Base-by-base conservation (phyloP, 2,797 vertebrate genomes). In the Peromyscus attwateri region DNA sequence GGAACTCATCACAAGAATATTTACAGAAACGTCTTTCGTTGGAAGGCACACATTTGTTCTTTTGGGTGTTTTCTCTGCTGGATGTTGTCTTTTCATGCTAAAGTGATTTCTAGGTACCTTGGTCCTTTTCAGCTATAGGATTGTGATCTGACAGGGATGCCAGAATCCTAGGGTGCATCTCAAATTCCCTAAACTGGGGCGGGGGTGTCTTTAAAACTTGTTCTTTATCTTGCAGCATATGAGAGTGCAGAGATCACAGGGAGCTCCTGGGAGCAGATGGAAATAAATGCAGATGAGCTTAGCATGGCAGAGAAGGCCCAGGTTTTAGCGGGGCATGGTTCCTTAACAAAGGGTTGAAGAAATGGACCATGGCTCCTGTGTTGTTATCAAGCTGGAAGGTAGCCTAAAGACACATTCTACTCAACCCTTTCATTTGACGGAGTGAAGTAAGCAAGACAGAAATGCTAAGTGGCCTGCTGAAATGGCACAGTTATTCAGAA, bases 321-420 rank as follows among this genome's bases (percentile, higher is more conserved):
- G 23, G 79, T 37, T 75, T 88, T 68, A 70, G 31, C 29, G 64
- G 43, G 31, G 34, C 43, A 11, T 43, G 62, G 91, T 16, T 25
- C 57, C 66, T 94, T 94, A 83, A 68, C 68, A 87, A 89, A 23
- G 79, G 34, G 46, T 27, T 68, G 31, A 75, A 43, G 29, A 60
- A 71, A 85, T 55, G n/a, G 87, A 60, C 87, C 60, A 68, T 6
- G 13, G 25, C 84, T 89, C 31, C 17, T 16, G 19, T 76, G 10
- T 21, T 57, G 52, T 87, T 92, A 77, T 13, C 89, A 57, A 95
- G 6, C 9, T 73, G 21, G 81, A 93, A 96, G 49, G 17, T 64
- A 92, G 79, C 71, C 23, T 87, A 70, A 95, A 89, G 49, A 76
- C 60, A 84, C 84, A 94, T 76, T 89, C 66, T 55, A 52, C 34